Evolutionary conservation across 2,797 vertebrate genomes (phyloP), one percentile per base, ranked within the genome.

Genomic region (Hypotaenidia philippensis): DNA sequence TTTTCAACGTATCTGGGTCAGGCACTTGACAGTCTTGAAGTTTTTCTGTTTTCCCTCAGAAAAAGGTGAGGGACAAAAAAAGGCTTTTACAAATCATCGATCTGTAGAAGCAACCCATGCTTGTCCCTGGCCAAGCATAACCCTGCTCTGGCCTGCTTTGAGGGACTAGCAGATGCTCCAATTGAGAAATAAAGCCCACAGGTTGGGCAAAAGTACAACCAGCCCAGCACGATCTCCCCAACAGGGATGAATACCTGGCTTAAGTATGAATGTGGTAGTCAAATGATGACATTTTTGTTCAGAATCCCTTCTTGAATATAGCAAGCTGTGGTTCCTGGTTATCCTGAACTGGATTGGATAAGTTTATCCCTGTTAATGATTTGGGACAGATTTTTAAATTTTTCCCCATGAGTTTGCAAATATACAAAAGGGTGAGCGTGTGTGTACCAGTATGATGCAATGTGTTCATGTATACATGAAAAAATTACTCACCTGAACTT

Each of bases 311-410:
- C 16, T 32, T 32, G 32, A 71, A 53, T 40, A 4, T 9, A 47
- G 22, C 7, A 66, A 34, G 53, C 29, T 34, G 14, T 36, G 9
- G 5, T 66, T 53, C 18, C 16, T 5, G 12, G 40, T 12, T 16
- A 14, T 56, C 26, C 47, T 61, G 27, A 61, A 56, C 4, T 18
- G n/a, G 34, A 36, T 0, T 0, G 10, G 10, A 5, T 47, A 41
- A 21, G 13, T 74, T 60, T n/a, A 49, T n/a, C 4, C 32, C 26
- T 27, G 8, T 56, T 44, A 47, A 47, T 16, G 60, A 49, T 31
- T 20, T 61, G 8, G 18, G 10, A 36, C 16, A 27, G 20, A 44
- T 20, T 38, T 36, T 5, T 53, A 10, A 10, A 23, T 45, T 31
- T 40, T 41, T 55, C 12, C 11, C 20, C 11, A 6, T 25, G 56